These are phyloP conservation scores for Drosophila maculinotata DNA, from an alignment of 2,888 invertebrate species.

Conservation along the genomic window DNA sequence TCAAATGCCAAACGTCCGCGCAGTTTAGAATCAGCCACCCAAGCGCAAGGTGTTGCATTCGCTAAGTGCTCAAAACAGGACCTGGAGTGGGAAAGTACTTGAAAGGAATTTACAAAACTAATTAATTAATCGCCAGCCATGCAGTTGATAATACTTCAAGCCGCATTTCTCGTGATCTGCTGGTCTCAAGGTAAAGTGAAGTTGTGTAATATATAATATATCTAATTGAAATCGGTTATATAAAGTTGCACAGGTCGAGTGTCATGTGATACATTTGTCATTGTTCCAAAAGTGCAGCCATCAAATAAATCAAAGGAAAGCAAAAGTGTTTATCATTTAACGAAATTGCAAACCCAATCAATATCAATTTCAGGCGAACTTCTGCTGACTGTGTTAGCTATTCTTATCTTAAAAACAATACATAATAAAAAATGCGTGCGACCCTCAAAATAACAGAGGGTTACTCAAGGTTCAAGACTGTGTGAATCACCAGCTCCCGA, in stretches of 20 bases:
- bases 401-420: conserved; percentile 32
- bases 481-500: conserved; percentile 28
- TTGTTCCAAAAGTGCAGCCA: conserved; percentile 42
- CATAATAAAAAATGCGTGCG: conserved; percentile 34
- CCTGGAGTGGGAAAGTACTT: conserved; percentile 21
- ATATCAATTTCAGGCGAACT: conserved; percentile 59
- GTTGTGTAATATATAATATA: neutral
- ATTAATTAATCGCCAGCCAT: too few species aligned
- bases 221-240: conserved; percentile 13
- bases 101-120: conserved; percentile 10
- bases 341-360: conserved; percentile 37
- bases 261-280: conserved; percentile 59
- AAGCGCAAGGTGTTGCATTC: conserved; percentile 62
- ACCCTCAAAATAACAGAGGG: conserved; percentile 22
- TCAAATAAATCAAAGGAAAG: conserved; percentile 45
- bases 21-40: conserved; percentile 70
- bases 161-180: conserved; percentile 55
- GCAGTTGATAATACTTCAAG: conserved; percentile 43
- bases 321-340: conserved; percentile 40
- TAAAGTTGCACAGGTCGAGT: conserved; percentile 15
- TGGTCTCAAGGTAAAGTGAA: conserved; percentile 63
- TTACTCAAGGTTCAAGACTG: conserved; percentile 47
- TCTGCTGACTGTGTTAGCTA: conserved; percentile 27
- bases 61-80: conserved; percentile 33
- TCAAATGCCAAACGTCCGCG: conserved; percentile 57